Base-by-base conservation (phyloP, 1,140 invertebrate genomes). In the Aphelinus certus region DNA sequence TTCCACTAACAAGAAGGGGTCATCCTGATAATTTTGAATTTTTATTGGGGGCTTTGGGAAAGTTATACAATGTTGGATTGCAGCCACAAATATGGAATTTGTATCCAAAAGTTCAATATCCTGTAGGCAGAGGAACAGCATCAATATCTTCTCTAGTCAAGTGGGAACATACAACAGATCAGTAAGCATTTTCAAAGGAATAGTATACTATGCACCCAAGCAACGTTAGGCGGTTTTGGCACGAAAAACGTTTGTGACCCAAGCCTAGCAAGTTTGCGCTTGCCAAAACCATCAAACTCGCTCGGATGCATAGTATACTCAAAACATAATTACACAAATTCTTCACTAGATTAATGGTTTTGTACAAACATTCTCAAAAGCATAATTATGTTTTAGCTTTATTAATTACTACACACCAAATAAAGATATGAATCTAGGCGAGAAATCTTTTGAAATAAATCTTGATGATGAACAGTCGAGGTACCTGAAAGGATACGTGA, bases 91-190 rank as follows among this genome's bases (percentile, higher is more conserved):
- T 91, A 70, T 79, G 85, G 9, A 89, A 87, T n/a, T 80, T 93
- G 1, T 93, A 92, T 81, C 88, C 90, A 5, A 79, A 81, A 71
- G 86, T 92, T 0, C 79, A 88, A n/a, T 94, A 89, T 80, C 94
- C 94, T 3, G 93, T 94, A 9, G 87, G 92, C 1, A 83, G 88
- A 58, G 90, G 90, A 45, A 94, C 93, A 3, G 89, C 91, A 6
- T 90, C 90, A 82, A 86, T 94, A 53, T 90, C 90, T 4, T 88
- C 92, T 3, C 81, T 93, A 2, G 87, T 94, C 42, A 86, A 88
- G 73, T 96, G 94, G 94, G 91, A 94, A 76, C 97, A 98, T 85
- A 90, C 89, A 57, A 91, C 93, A 79, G 90, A 92, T 79, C 92
- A 91, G 92, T 91, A 84, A 84, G 88, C 87, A 7, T 82, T 53